phyloP scores from a whole-genome alignment of 2,888 invertebrate species.

The Parasteatoda lunata region DNA sequence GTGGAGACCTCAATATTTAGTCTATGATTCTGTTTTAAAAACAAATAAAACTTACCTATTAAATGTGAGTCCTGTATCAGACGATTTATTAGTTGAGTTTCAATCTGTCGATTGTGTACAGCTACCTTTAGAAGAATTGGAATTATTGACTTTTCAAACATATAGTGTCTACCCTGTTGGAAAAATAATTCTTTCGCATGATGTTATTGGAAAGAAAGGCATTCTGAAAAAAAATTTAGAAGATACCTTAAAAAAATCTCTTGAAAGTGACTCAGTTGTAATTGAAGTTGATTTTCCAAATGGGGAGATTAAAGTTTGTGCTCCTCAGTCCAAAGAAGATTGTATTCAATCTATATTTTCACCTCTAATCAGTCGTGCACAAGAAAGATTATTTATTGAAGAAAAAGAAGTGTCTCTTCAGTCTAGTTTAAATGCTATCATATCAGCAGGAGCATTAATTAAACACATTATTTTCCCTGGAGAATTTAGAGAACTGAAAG shows the following conservation, averaged over 20 bases:
- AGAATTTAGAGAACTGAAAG: slow-evolving; percentile 52
- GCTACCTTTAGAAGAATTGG: slow-evolving; percentile 27
- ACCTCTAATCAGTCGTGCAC: slow-evolving; percentile 25
- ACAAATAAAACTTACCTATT: slow-evolving; percentile 55
- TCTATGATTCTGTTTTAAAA: slow-evolving; percentile 59
- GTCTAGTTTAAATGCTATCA: slow-evolving; percentile 24
- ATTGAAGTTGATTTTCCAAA: slow-evolving; percentile 41
- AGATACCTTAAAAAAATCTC: slow-evolving; percentile 21
- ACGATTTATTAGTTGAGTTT: slow-evolving; percentile 27
- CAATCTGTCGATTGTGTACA: slow-evolving; percentile 9
- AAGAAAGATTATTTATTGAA: slow-evolving; percentile 26
- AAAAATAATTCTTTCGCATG: slow-evolving; percentile 25
- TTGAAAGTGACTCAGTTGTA: slow-evolving; percentile 18
- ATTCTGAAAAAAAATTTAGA: slow-evolving; percentile 21
- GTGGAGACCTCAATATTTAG: slow-evolving; percentile 48
- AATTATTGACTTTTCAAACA: slow-evolving; percentile 14
- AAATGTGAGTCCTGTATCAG: slow-evolving; percentile 47
- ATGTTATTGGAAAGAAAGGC: slow-evolving; percentile 50
- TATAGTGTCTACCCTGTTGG: slow-evolving; percentile 44
- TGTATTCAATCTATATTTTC: slow-evolving; percentile 26
- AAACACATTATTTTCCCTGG: slow-evolving; percentile 56
- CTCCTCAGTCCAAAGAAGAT: slow-evolving; percentile 1
- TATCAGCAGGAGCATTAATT: slow-evolving; percentile 45
- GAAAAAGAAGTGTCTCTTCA: slow-evolving; percentile 38
- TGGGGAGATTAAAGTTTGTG: slow-evolving; percentile 57